Percentiles rank a stretch among this genome's conserved stretches.
phyloP scores from a whole-genome alignment of 2,113 vertebrate species.

The Otus sunia region DNA sequence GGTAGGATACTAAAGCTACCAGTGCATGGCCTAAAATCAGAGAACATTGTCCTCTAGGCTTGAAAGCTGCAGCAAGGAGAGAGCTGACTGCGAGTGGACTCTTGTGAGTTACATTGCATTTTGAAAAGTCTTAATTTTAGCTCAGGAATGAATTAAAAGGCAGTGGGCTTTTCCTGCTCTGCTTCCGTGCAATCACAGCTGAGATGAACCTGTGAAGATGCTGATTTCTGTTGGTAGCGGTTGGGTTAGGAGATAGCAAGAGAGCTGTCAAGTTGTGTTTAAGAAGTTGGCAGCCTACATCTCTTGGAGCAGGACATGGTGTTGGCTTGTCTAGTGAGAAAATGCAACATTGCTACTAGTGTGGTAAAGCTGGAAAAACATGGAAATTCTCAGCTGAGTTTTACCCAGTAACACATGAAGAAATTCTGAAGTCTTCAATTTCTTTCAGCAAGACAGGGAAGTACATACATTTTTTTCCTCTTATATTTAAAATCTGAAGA shows the following conservation, averaged over 20 bases:
- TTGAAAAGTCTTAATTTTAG: not conserved
- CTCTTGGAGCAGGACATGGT: not conserved
- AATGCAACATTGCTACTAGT: not conserved
- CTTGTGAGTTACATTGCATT: rapidly evolving
- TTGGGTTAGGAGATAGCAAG: not conserved
- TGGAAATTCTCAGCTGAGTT: not conserved
- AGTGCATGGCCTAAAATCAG: not conserved
- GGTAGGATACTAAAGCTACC: not conserved
- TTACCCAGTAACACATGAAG: rapidly evolving
- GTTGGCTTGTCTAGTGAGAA: not conserved
- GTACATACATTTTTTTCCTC: not conserved
- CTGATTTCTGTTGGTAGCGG: not conserved
- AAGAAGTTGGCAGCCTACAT: not conserved
- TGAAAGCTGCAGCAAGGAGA: not conserved
- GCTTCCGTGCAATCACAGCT: not conserved
- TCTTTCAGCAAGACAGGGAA: too few species aligned
- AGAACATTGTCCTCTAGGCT: not conserved
- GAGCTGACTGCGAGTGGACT: not conserved
- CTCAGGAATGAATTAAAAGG: not conserved
- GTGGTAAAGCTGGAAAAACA: not conserved
- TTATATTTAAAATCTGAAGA: not conserved
- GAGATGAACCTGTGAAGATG: not conserved
- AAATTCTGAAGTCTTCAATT: not conserved
- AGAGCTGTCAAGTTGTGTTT: not conserved
- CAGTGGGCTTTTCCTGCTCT: not conserved